Evolutionary conservation across 2,113 vertebrate genomes (phyloP), one percentile per base, ranked within the genome.

Genomic region (Craseonycteris thonglongyai): DNA sequence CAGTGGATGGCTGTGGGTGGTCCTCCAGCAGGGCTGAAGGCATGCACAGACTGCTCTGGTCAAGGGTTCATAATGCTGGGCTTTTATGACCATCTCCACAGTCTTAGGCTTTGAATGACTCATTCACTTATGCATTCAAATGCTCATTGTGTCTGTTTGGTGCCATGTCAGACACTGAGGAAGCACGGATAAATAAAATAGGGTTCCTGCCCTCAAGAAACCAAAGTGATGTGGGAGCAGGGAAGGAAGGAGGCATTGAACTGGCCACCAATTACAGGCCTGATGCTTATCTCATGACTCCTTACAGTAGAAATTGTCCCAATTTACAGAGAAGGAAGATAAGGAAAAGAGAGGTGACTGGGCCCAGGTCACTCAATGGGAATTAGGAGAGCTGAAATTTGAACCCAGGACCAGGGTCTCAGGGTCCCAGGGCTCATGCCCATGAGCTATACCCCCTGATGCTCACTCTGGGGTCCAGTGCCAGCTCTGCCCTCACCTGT

Each of bases 111-210:
- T 30, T 96, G 93, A 95, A 89, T 94, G 91, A 96, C 18, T 83
- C 93, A 92, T 96, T 96, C 91, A 94, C 91, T n/a, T 92, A 79
- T 30, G 65, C 56, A 81, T 63, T 95, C 93, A 96, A 96, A 85
- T 38, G 74, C 74, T 91, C 95, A 91, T 69, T 96, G 89, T 96
- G 26, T 86, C 56, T 18, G 0, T 58, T 45, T 30, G 40, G 79
- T 88, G 54, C 66, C 61, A n/a, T 16, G 54, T 80, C 66, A 47
- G 92, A 94, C 6, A 59, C 91, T 85, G 61, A 88, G 84, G 88
- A 96, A 94, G 92, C 84, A 78, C 18, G 45, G 84, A 84, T 81
- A 96, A 96, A 94, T 82, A 92, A 84, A 84, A 26, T 5, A 79
- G 75, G 33, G 54, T 72, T 88, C 84, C 56, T 88, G 61, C 56